A percentile compares a stretch with the other conserved stretches of the same genome.
Evolutionary conservation across 2,888 invertebrate genomes (phyloP).

Genomic region (Campoletis raptor): DNA sequence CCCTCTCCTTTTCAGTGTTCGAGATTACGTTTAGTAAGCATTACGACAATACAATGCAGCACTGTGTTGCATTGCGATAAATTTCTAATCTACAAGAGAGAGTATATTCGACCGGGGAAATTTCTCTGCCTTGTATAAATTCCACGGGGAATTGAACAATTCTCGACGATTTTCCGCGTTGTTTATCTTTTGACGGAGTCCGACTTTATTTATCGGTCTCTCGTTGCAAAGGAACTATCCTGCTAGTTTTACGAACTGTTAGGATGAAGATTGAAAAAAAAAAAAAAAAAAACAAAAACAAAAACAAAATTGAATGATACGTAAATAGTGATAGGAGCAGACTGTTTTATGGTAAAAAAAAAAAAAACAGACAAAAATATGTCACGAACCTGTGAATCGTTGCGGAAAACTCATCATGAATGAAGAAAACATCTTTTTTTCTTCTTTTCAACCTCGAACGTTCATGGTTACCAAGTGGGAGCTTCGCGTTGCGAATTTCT

Average conservation of each 20-base stretch:
- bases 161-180: conserved; percentile 14
- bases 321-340: not conserved
- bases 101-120: conserved; percentile 11
- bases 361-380: not conserved
- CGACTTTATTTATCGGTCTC: conserved; percentile 1
- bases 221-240: not conserved
- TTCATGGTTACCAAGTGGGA: conserved; percentile 28
- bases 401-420: conserved; percentile 19
- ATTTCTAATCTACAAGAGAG: conserved; percentile 33
- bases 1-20: conserved; percentile 5
- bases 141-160: conserved; percentile 16
- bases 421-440: conserved; percentile 1
- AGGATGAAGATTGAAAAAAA: not conserved
- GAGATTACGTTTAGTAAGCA: conserved; percentile 44
- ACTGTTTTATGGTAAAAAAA: not conserved
- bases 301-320: not conserved
- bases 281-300: not conserved
- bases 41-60: conserved; percentile 39
- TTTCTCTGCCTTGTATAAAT: not conserved
- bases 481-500: conserved; percentile 42
- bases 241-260: not conserved
- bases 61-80: conserved; percentile 4
- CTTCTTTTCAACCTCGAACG: not conserved
- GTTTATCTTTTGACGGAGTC: not conserved
- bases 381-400: not conserved